Conservation (phyloP, 2,888 invertebrate species). For the Lumbricus terrestris region DNA sequence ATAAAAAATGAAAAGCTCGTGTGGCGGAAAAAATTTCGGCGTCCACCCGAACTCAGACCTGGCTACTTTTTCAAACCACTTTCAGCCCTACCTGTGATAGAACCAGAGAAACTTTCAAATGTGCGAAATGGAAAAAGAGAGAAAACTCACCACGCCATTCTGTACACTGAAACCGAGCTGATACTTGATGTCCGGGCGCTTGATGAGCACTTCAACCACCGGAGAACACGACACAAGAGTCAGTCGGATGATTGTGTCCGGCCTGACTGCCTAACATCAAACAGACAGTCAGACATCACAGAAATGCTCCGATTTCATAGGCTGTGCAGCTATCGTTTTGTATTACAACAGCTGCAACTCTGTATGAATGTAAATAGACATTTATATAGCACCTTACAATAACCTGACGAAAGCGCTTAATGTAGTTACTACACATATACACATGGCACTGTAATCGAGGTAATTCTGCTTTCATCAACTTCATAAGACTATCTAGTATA, state of each 20-base stretch:
- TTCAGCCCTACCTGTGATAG: too few relatives aligned
- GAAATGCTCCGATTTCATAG: not conserved
- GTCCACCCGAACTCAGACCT: too few relatives aligned
- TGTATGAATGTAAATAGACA: too few relatives aligned
- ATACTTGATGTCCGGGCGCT: conserved; percentile 98
- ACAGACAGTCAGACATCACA: not conserved
- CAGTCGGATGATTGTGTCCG: conserved; percentile 96
- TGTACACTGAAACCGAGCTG: conserved; percentile 99
- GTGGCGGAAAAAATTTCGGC: too few relatives aligned
- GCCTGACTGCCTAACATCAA: conserved; percentile 72
- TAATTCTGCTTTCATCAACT: not conserved
- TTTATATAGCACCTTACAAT: too few relatives aligned
- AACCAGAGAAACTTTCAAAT: not conserved
- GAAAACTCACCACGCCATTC: conserved; percentile 85
- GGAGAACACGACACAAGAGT: conserved; percentile 99
- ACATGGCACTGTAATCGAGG: not conserved
- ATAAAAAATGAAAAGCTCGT: too few relatives aligned
- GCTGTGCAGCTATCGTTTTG: not conserved
- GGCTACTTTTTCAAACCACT: too few relatives aligned
- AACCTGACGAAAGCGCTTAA: too few relatives aligned
- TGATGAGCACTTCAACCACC: conserved; percentile 98
- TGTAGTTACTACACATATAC: too few relatives aligned
- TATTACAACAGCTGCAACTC: not conserved
- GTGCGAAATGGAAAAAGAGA: not conserved
- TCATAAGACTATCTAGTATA: not conserved